Conservation (phyloP, 2,113 vertebrate species). For the Halcyon senegalensis region DNA sequence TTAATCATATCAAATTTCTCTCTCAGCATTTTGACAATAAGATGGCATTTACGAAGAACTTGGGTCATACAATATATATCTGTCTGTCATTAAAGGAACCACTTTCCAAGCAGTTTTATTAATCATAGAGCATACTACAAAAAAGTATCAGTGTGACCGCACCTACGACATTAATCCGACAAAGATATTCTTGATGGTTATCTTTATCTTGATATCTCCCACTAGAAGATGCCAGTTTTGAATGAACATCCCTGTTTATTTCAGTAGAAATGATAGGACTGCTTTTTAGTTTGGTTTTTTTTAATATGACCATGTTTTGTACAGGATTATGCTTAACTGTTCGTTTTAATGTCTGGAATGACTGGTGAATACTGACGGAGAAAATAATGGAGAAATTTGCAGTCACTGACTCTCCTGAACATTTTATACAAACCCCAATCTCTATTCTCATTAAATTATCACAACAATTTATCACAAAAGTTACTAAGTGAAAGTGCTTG, state of each 20-base stretch:
- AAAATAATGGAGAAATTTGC: background rate
- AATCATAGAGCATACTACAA: background rate
- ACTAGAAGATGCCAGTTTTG: background rate
- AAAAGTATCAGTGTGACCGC: conserved; percentile 4
- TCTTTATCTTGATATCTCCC: background rate
- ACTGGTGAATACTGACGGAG: background rate
- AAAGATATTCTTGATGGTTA: background rate
- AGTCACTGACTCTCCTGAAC: background rate
- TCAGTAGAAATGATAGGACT: background rate
- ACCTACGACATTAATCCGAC: background rate
- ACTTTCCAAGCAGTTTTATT: conserved; percentile 45
- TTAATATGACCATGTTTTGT: background rate
- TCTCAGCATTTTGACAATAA: conserved; percentile 42
- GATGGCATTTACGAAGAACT: conserved; percentile 30
- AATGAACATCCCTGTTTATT: background rate
- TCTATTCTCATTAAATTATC: background rate
- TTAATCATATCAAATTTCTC: conserved; percentile 20
- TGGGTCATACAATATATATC: conserved; percentile 39
- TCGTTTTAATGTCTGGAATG: background rate
- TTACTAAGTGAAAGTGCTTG: background rate
- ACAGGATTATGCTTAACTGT: background rate
- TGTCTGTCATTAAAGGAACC: conserved; percentile 42
- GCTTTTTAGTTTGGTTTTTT: background rate
- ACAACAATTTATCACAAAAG: background rate
- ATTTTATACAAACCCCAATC: background rate